Conservation (phyloP, 2,113 vertebrate species). For the Sceloporus undulatus region DNA sequence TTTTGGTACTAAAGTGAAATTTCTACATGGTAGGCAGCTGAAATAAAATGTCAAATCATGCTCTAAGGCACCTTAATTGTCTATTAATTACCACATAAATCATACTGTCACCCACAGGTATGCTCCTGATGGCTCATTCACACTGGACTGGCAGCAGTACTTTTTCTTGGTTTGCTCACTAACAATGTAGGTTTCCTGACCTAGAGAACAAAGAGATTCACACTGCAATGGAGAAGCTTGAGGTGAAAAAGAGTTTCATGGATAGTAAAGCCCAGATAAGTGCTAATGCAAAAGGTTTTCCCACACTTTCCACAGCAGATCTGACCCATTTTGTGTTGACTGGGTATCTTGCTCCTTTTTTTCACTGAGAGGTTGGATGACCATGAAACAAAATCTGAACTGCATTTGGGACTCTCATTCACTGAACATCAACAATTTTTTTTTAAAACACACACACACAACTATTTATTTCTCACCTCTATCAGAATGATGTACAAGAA, state of each 20-base stretch:
- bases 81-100: slow-evolving; percentile 92
- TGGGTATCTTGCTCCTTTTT: background rate
- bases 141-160: slow-evolving; percentile 12
- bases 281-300: background rate
- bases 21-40: slow-evolving; percentile 25
- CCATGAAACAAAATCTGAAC: background rate
- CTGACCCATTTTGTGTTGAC: background rate
- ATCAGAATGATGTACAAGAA: background rate
- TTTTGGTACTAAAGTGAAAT: background rate
- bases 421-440: background rate
- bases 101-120: slow-evolving; percentile 85
- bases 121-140: slow-evolving; percentile 77
- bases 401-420: background rate
- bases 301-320: background rate
- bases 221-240: background rate
- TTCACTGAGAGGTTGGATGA: background rate
- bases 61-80: slow-evolving; percentile 85
- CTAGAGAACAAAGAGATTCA: background rate
- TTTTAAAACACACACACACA: too few species aligned
- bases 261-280: background rate
- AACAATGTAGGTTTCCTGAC: background rate
- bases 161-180: slow-evolving; percentile 12
- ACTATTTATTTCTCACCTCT: background rate
- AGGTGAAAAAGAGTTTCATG: background rate
- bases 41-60: slow-evolving; percentile 73